Evolutionary conservation across 1,140 invertebrate species (phyloP).

Genomic region (Heliconius melpomene): DNA sequence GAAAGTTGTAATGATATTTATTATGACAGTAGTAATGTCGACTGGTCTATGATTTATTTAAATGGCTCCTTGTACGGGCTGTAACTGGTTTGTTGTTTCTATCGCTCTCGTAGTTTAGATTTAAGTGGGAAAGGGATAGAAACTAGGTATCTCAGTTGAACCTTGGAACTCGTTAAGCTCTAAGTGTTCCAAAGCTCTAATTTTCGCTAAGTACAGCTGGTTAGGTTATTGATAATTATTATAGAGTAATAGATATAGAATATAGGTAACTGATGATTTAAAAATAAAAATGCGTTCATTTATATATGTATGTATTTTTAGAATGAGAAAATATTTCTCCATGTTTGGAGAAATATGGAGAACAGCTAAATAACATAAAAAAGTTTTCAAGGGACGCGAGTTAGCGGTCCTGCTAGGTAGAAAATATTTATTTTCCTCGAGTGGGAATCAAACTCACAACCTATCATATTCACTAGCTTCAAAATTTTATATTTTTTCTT

Average conservation of each 20-base stretch:
- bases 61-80: conserved; percentile 41
- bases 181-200: conserved; percentile 30
- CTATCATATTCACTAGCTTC: background rate
- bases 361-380: too few relatives aligned
- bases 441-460: background rate
- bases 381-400: too few relatives aligned
- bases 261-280: background rate
- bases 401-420: too few relatives aligned
- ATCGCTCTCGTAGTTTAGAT: background rate
- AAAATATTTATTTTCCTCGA: background rate
- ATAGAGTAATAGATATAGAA: background rate
- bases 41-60: conserved; percentile 55
- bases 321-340: background rate
- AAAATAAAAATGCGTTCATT: background rate
- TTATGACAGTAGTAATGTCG: conserved; percentile 50
- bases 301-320: too few relatives aligned
- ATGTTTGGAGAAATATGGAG: too few relatives aligned
- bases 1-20: conserved; percentile 60
- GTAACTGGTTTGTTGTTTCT: conserved; percentile 32
- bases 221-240: conserved; percentile 19
- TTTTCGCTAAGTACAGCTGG: conserved; percentile 18
- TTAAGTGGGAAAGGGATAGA: conserved; percentile 13
- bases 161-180: conserved; percentile 31
- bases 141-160: conserved; percentile 19
- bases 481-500: too few relatives aligned